Evolutionary conservation across 2,888 invertebrate species (phyloP), one percentile per base, ranked within the genome.

Genomic region (Malachius bipustulatus): DNA sequence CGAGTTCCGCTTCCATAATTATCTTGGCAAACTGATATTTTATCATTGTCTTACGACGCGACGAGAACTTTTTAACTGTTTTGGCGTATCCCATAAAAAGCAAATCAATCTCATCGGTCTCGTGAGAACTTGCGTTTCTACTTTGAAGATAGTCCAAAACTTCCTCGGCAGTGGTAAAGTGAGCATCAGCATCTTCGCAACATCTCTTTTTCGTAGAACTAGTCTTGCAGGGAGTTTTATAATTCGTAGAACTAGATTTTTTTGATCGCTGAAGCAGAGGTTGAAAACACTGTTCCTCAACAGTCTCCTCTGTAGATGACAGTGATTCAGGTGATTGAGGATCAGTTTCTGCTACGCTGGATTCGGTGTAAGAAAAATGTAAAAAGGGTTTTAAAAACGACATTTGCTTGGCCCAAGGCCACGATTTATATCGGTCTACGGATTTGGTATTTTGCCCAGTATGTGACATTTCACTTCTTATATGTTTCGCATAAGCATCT

Each of bases 341-440:
- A 28, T 28, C 11, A 28, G 11, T n/a, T n/a, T n/a, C n/a, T n/a
- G n/a, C 4, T 28, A 28, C 10, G 11, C 11, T 28, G 8, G 11
- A 28, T 28, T 28, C 29, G 6, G 29, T 28, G 8, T 28, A 11
- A 28, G 29, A 9, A 28, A 28, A 28, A 9, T 28, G 29, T 11
- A 28, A 28, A 11, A 28, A 28, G 29, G 29, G 10, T 28, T 11
- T 8, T 6, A 28, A 32, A 36, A 26, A 16, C 14, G 34, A 24
- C 29, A 42, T 36, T 32, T 39, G 31, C 32, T 38, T 16, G 29
- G 34, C 36, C 32, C 30, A 30, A 31, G n/a, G 31, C 32, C 29
- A 28, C 4, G 9, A 6, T 28, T 28, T 28, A n/a, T 28, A 28
- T 4, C 29, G 29, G 29, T 11, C 8, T 6, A 28, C 11, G 11